Percentiles rank a stretch among this genome's conserved stretches.
Conservation (phyloP, 2,888 invertebrate species). For the Tinea semifulvella region DNA sequence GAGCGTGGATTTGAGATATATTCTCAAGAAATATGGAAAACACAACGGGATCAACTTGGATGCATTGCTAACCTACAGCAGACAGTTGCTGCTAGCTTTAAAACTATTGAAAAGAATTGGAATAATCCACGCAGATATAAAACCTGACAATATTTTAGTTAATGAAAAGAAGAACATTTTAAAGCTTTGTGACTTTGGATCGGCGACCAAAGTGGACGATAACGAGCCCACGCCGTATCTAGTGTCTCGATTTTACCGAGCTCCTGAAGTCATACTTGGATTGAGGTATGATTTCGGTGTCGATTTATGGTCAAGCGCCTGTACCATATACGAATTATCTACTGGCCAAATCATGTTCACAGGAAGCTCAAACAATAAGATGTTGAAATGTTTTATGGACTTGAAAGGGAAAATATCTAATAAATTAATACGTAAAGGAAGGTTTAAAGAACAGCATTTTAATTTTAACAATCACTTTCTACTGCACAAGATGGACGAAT, state of each 20-base stretch:
- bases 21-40: conserved; percentile 94
- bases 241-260: conserved; percentile 97
- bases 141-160: conserved; percentile 98
- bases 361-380: conserved; percentile 97
- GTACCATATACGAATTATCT: conserved; percentile 96
- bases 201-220: conserved; percentile 90
- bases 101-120: conserved; percentile 93
- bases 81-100: conserved; percentile 91
- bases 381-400: conserved; percentile 99
- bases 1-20: conserved; percentile 89
- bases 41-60: conserved; percentile 96
- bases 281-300: conserved; percentile 94
- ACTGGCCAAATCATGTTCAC: conserved; percentile 98
- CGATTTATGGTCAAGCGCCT: conserved; percentile 99
- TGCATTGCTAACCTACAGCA: conserved; percentile 95
- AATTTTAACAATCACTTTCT: conserved; percentile 95
- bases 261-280: conserved; percentile 98
- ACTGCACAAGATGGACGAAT: conserved; percentile 96
- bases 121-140: conserved; percentile 98
- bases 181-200: conserved; percentile 99
- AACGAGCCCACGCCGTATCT: conserved; percentile 98
- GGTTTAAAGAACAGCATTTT: conserved; percentile 97
- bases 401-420: conserved; percentile 97
- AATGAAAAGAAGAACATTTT: conserved; percentile 95
- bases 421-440: conserved; percentile 90